Conservation (phyloP, 2,113 vertebrate genomes). For the Prunella himalayana region DNA sequence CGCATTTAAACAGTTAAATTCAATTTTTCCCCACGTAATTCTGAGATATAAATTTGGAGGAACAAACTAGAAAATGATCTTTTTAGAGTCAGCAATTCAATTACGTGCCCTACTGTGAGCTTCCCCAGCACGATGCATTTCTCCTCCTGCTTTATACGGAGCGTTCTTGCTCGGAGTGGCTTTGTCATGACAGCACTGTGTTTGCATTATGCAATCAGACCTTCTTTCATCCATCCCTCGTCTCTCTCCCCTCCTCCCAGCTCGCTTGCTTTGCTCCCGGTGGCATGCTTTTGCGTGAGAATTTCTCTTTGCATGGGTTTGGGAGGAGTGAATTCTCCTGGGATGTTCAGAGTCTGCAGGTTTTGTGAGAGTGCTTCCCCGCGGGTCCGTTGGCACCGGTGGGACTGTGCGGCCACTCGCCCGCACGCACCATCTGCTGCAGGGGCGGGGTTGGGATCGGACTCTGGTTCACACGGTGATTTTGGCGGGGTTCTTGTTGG, state of each 20-base stretch:
- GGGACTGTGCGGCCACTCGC: neutral
- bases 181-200: constrained; percentile 62
- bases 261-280: constrained; percentile 32
- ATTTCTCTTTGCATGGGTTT: constrained; percentile 61
- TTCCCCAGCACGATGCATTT: neutral
- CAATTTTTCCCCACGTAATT: constrained; percentile 48
- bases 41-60: constrained; percentile 52
- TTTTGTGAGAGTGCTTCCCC: constrained; percentile 54
- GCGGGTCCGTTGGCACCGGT: constrained; percentile 24
- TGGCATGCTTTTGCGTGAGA: constrained; percentile 64
- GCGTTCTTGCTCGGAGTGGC: neutral
- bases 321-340: constrained; percentile 51
- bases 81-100: constrained; percentile 47
- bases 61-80: constrained; percentile 60
- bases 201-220: constrained; percentile 59
- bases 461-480: constrained; percentile 62
- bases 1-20: constrained; percentile 56
- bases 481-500: constrained; percentile 62
- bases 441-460: constrained; percentile 28
- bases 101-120: constrained; percentile 28
- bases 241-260: neutral
- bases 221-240: constrained; percentile 33
- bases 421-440: constrained; percentile 44
- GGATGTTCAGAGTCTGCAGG: constrained; percentile 48
- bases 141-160: neutral